Evolutionary conservation across 2,113 vertebrate genomes (phyloP).

Genomic region (Helogale parvula): DNA sequence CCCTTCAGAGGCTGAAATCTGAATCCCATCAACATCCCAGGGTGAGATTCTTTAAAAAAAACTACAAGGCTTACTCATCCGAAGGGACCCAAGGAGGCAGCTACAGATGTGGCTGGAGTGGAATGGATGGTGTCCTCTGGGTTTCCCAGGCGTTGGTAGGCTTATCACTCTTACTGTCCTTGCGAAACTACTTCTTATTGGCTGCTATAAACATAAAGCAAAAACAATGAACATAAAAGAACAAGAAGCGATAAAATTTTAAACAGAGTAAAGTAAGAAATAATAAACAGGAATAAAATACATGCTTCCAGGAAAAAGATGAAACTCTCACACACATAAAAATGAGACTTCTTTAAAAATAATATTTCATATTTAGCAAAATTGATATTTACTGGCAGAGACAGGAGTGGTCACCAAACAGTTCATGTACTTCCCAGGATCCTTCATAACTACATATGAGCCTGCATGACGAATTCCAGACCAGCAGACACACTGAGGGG

Average conservation of each 20-base stretch:
- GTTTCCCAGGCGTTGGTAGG: no score
- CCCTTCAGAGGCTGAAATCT: background rate
- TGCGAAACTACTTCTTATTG: background rate
- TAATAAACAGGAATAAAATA: constrained; percentile 15
- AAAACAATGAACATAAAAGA: background rate
- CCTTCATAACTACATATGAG: background rate
- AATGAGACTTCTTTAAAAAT: constrained; percentile 5
- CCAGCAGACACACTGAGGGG: background rate
- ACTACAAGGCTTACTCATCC: background rate
- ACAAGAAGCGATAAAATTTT: constrained; percentile 21
- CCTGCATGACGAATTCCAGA: background rate
- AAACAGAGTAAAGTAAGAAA: constrained; percentile 20
- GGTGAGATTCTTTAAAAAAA: background rate
- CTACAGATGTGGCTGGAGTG: background rate
- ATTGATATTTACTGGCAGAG: background rate
- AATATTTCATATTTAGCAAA: background rate
- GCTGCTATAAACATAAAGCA: background rate
- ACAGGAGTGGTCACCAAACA: background rate
- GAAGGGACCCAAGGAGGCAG: background rate
- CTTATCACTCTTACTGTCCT: background rate
- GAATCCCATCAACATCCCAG: background rate
- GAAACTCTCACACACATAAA: background rate
- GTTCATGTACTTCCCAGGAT: background rate
- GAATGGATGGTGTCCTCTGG: background rate
- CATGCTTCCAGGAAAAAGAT: background rate